Percentiles rank a stretch among this genome's conserved stretches.
These are phyloP conservation scores for Chironex yamaguchii DNA, from an alignment of 30 jellyfish, hydroid and myxozoan species.

Conservation along the genomic window DNA sequence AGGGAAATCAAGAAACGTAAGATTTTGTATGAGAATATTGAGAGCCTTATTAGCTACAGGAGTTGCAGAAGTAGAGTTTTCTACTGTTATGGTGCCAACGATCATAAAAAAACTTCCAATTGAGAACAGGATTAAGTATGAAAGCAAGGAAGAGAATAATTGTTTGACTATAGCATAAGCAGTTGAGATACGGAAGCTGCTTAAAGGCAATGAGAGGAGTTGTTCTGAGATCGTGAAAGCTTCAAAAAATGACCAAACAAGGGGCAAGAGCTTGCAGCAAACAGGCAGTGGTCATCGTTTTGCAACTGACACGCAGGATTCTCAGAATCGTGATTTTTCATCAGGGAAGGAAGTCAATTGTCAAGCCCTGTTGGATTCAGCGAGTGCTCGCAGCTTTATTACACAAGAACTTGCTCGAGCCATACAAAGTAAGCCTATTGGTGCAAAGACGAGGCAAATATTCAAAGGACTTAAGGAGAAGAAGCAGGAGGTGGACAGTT, in stretches of 20 bases:
- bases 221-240: no score
- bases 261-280: constrained; percentile 18
- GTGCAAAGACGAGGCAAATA: background rate
- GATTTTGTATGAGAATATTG: constrained; percentile 49
- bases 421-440: constrained; percentile 11
- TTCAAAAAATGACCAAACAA: no score
- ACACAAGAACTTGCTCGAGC: constrained; percentile 21
- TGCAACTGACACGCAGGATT: no score
- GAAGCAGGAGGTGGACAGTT: constrained; percentile 27
- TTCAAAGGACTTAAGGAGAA: constrained; percentile 16
- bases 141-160: constrained; percentile 3
- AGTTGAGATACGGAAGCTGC: no score
- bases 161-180: constrained; percentile 7
- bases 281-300: constrained; percentile 8
- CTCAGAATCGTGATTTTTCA: no score
- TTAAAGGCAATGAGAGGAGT: no score
- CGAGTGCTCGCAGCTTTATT: constrained; percentile 54
- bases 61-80: constrained; percentile 11
- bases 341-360: constrained; percentile 7
- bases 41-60: constrained; percentile 48
- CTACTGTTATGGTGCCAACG: constrained; percentile 60
- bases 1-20: constrained; percentile 22
- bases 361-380: constrained; percentile 53
- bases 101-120: constrained; percentile 30
- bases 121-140: constrained; percentile 4